Conservation (phyloP, 2,797 vertebrate species). For the Hippopotamyrus pictus region DNA sequence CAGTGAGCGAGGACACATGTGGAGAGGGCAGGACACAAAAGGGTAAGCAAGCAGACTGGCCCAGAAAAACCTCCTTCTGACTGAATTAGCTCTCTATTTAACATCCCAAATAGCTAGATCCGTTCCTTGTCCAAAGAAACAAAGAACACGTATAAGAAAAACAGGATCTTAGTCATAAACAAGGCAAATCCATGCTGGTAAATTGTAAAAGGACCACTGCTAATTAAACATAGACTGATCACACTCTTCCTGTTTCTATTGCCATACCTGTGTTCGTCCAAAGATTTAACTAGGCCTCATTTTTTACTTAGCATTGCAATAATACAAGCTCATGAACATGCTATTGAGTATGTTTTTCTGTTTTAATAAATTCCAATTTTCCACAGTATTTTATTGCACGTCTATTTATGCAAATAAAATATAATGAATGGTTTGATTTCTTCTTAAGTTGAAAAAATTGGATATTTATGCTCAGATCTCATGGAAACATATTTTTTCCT, state of each 20-base stretch:
- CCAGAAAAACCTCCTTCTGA: slow-evolving; percentile 74
- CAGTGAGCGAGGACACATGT: slow-evolving; percentile 82
- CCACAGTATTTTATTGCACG: neutral
- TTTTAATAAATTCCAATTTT: neutral
- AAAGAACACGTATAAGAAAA: slow-evolving; percentile 81
- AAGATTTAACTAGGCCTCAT: slow-evolving; percentile 6
- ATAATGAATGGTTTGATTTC: neutral
- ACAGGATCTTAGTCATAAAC: slow-evolving; percentile 86
- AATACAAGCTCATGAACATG: neutral
- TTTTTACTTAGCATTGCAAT: neutral
- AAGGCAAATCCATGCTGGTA: slow-evolving; percentile 79
- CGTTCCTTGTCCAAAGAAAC: slow-evolving; percentile 77
- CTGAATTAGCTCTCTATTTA: slow-evolving; percentile 89
- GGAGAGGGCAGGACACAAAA: slow-evolving; percentile 81
- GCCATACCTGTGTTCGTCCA: slow-evolving; percentile 17
- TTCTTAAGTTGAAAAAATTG: neutral
- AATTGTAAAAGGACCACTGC: slow-evolving; percentile 78
- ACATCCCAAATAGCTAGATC: slow-evolving; percentile 83
- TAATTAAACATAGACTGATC: slow-evolving; percentile 84
- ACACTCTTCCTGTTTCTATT: slow-evolving; percentile 73
- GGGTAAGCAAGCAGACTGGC: slow-evolving; percentile 72
- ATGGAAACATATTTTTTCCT: neutral
- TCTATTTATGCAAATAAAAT: neutral
- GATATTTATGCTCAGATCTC: neutral
- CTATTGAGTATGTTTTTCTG: neutral